These are phyloP conservation scores for Lutjanus erythropterus DNA, from an alignment of 2,113 vertebrate genomes.

Conservation along the genomic window DNA sequence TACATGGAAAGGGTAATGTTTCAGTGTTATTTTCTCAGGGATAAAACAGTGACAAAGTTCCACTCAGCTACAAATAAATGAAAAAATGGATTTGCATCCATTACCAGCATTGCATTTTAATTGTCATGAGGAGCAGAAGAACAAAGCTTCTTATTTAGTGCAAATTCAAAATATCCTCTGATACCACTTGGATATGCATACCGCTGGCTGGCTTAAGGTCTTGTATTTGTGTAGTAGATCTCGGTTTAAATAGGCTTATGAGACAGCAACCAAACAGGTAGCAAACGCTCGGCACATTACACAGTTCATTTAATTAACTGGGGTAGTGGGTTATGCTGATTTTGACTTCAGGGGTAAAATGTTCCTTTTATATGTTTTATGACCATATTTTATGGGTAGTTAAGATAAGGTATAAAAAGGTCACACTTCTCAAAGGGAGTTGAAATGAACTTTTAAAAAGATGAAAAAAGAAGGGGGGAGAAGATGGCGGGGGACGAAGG, in stretches of 20 bases:
- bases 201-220: not conserved
- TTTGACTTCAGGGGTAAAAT: conserved; percentile 42
- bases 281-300: conserved; percentile 11
- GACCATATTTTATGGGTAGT: conserved; percentile 57
- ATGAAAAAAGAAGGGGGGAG: conserved; percentile 22
- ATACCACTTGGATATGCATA: not conserved
- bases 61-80: conserved; percentile 10
- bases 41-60: not conserved
- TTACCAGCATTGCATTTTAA: conserved; percentile 16
- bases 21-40: not conserved
- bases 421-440: conserved; percentile 53
- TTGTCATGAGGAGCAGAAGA: not conserved
- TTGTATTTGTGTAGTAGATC: not conserved
- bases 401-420: conserved; percentile 66
- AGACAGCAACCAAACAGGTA: conserved; percentile 29
- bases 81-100: conserved; percentile 1
- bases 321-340: conserved; percentile 51
- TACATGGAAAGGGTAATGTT: not conserved
- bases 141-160: conserved; percentile 5
- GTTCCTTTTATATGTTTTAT: conserved; percentile 51
- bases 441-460: conserved; percentile 67
- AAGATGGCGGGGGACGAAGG: not conserved
- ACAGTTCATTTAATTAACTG: conserved; percentile 60
- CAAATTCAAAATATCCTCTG: conserved; percentile 1
- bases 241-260: not conserved